These are phyloP conservation scores for Melospiza georgiana DNA, from an alignment of 2,113 vertebrate species.

Conservation along the genomic window DNA sequence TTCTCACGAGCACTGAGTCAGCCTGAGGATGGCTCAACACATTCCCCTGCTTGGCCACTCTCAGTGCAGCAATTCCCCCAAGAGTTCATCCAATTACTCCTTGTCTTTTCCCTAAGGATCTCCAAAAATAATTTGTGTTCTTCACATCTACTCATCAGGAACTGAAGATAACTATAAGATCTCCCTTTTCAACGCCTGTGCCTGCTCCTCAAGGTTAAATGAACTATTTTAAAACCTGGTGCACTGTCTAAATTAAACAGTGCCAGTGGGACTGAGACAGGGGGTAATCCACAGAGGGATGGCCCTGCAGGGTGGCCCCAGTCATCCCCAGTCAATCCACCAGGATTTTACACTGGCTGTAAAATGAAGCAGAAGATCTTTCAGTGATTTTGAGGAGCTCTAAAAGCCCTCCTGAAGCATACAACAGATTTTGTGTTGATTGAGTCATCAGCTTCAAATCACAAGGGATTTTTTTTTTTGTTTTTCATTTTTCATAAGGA, in stretches of 20 bases:
- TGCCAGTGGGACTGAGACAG: not conserved
- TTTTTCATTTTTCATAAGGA: not conserved
- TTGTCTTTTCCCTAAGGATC: not conserved
- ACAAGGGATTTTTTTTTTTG: not conserved
- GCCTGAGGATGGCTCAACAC: not conserved
- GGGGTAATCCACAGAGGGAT: not conserved
- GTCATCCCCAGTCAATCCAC: not conserved
- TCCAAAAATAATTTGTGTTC: not conserved
- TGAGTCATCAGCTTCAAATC: not conserved
- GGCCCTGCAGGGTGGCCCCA: not conserved
- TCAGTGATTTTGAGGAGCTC: not conserved
- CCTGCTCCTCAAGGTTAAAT: not conserved
- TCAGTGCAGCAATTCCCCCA: not conserved
- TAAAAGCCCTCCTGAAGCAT: not conserved
- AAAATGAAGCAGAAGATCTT: not conserved
- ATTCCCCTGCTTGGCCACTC: not conserved
- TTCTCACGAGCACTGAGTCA: not conserved
- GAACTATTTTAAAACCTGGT: not conserved
- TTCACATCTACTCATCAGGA: not conserved
- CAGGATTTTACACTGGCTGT: not conserved
- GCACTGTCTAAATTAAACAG: not conserved
- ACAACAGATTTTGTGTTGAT: not conserved
- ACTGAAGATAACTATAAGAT: not conserved
- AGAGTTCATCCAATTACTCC: not conserved
- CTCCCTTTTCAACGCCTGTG: not conserved